Conservation (phyloP, 2,113 vertebrate genomes). For the Orycteropus afer region DNA sequence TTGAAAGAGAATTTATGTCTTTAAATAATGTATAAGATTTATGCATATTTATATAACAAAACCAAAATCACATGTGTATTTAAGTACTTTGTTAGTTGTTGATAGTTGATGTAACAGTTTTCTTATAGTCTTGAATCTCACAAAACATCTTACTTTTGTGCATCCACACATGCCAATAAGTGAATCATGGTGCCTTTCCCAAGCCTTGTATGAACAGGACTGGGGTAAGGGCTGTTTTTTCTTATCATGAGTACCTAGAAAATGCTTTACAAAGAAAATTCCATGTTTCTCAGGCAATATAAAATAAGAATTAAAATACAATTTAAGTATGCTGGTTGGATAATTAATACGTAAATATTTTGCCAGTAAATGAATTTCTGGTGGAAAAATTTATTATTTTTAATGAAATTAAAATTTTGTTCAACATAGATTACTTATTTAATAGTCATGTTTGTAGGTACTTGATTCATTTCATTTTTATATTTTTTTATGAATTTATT, state of each 20-base stretch:
- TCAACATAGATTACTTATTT: not conserved
- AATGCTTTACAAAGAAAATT: constrained; percentile 84
- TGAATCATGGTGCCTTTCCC: constrained; percentile 91
- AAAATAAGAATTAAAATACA: constrained; percentile 43
- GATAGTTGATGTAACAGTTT: constrained; percentile 65
- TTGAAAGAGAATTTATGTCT: constrained; percentile 54
- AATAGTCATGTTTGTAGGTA: not conserved
- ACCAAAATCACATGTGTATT: constrained; percentile 41
- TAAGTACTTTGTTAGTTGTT: constrained; percentile 57
- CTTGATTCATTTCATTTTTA: not conserved
- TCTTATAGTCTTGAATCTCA: constrained; percentile 86
- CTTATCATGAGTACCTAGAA: constrained; percentile 81
- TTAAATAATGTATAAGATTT: constrained; percentile 54
- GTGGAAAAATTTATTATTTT: constrained; percentile 24
- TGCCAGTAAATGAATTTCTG: constrained; percentile 38
- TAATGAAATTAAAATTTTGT: not conserved
- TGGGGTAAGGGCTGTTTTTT: constrained; percentile 89
- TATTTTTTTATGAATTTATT: not conserved
- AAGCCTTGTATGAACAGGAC: constrained; percentile 93
- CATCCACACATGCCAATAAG: constrained; percentile 90
- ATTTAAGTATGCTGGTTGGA: constrained; percentile 37
- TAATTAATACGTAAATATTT: constrained; percentile 40
- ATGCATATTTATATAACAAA: constrained; percentile 59
- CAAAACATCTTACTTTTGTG: constrained; percentile 89
- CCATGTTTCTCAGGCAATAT: constrained; percentile 88